phyloP scores from a whole-genome alignment of 2,888 invertebrate genomes.

The Trachelus stipa region DNA sequence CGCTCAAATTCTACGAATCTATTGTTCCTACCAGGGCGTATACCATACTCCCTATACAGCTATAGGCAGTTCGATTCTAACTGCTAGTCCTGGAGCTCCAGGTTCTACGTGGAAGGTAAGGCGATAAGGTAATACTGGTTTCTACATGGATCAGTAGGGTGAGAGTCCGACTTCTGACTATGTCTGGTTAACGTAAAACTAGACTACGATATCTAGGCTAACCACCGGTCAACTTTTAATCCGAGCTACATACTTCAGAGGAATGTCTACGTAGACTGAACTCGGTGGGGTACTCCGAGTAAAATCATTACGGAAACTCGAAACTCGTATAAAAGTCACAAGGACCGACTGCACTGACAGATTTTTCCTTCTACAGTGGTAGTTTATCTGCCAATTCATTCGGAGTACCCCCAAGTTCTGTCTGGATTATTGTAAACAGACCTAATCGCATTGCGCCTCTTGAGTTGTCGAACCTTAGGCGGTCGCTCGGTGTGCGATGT shows the following conservation, averaged over 20 bases:
- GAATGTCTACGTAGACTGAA: conserved; percentile 7
- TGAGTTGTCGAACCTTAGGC: conserved; percentile 52
- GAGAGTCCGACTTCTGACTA: neutral
- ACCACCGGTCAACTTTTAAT: conserved; percentile 37
- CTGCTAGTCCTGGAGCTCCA: neutral
- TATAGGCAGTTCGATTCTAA: neutral
- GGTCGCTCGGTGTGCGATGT: conserved; percentile 29
- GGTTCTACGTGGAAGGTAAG: neutral
- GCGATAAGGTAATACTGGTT: conserved; percentile 12
- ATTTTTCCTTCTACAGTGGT: neutral
- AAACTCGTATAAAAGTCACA: neutral
- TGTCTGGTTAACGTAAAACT: conserved; percentile 12
- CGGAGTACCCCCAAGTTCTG: neutral
- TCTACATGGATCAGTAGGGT: neutral
- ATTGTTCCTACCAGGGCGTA: neutral
- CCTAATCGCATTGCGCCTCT: conserved; percentile 62
- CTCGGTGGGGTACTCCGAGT: neutral
- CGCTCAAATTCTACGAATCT: neutral
- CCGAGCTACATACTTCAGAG: conserved; percentile 39
- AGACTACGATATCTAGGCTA: conserved; percentile 37
- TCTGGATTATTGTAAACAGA: conserved; percentile 40
- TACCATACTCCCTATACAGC: neutral
- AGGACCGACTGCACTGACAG: neutral
- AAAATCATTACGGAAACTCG: neutral
- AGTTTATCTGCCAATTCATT: neutral